Base-by-base conservation (phyloP, 2,797 vertebrate species). In the Danio tinwini region DNA sequence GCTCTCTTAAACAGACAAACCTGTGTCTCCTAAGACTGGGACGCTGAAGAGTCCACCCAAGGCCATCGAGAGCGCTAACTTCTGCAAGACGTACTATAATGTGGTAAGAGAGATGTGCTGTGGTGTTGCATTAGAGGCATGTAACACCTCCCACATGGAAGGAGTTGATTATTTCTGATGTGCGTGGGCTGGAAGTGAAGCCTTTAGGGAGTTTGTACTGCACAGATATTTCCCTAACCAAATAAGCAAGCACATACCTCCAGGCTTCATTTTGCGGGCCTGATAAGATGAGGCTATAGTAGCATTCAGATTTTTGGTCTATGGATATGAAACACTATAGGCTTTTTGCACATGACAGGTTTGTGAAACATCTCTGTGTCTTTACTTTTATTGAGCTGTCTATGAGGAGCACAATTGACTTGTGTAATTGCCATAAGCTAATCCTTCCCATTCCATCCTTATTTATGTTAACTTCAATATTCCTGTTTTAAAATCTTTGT, bases 71-170 rank as follows among this genome's bases (percentile, higher is more conserved):
- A 96, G 96, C 0, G 93, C 95, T 85, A 94, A 95, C 79, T 96
- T 97, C 88, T 98, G 96, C 93, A 99, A 98, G 94, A 97, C 97
- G 2, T 99, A 99, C 90, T 99, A 99, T 77, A 99, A 98, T 81
- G 88, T 98, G 97, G 98, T 99, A 86, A 95, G 96, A 82, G 50
- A 42, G 87, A 85, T 1, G 0, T 13, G 42, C 19, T 78, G 17
- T 40, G 13, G 11, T 40, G 14, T 21, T 39, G 45, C 39, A 0
- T 37, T 55, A 10, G 16, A 64, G 40, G 5, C 3, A 63, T 56
- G 21, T 58, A 61, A 50, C 44, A 9, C 58, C 45, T 49, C n/a
- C 53, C 52, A 47, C n/a, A 6, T 76, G 61, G 17, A 55, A 10
- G 4, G 9, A 4, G 62, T 67, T 45, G 52, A 58, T 77, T 59